Evolutionary conservation across 2,113 vertebrate species (phyloP).

Genomic region (Megaleporinus macrocephalus): DNA sequence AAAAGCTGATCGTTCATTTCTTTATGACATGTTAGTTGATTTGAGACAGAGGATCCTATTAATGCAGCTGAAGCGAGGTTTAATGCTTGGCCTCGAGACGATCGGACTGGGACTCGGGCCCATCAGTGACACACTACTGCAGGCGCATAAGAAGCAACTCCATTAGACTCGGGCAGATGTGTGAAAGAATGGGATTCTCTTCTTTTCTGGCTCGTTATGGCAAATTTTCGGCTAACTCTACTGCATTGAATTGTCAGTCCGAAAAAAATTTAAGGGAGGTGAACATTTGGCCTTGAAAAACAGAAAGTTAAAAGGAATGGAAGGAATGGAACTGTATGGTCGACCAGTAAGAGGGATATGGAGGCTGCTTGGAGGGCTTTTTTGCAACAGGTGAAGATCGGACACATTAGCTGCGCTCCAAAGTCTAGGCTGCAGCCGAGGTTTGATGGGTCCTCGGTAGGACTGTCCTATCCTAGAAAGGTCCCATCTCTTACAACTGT

Average conservation of each 20-base stretch:
- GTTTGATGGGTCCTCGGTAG: too few species aligned
- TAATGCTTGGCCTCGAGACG: not conserved
- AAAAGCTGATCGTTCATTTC: not conserved
- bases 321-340: too few species aligned
- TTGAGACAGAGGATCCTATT: not conserved
- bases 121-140: not conserved
- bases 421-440: too few species aligned
- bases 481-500: too few species aligned
- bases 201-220: not conserved
- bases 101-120: not conserved
- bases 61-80: not conserved
- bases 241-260: not conserved
- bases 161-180: constrained; percentile 6
- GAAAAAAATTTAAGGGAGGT: not conserved
- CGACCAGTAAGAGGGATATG: too few species aligned
- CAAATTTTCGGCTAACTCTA: not conserved
- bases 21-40: constrained; percentile 23
- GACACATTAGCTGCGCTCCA: too few species aligned
- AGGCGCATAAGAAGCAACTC: not conserved
- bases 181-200: not conserved
- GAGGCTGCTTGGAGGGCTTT: too few species aligned
- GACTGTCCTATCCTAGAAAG: too few species aligned
- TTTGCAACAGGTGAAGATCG: too few species aligned
- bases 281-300: too few species aligned
- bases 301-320: too few species aligned